Conservation (phyloP, 2,797 vertebrate species). For the Odontamblyopus lacepedii region DNA sequence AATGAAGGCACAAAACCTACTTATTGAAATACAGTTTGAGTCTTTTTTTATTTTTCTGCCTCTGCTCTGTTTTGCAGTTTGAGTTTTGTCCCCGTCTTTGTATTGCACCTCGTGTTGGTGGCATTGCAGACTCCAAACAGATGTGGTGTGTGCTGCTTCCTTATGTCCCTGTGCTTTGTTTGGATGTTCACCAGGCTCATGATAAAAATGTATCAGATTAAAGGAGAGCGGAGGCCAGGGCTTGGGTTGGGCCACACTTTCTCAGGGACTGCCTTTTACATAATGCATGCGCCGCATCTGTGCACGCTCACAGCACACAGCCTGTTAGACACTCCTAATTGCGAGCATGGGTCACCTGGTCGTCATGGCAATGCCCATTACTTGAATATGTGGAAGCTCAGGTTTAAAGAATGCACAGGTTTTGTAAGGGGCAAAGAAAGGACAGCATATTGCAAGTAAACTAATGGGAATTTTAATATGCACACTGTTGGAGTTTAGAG, state of each 20-base stretch:
- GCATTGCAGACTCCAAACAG: conserved; percentile 24
- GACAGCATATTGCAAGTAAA: neutral
- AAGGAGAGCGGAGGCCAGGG: conserved; percentile 41
- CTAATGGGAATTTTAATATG: neutral
- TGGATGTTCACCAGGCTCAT: conserved; percentile 35
- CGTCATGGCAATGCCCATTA: conserved; percentile 65
- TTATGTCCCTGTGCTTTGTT: conserved; percentile 39
- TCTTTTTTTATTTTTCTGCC: neutral
- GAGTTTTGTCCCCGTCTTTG: conserved; percentile 25
- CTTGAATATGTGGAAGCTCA: conserved; percentile 42
- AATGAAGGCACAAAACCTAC: conserved; percentile 40
- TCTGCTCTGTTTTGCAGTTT: neutral
- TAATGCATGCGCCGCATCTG: conserved; percentile 65
- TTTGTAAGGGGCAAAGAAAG: neutral
- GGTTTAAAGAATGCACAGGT: neutral
- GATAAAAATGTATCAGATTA: conserved; percentile 58
- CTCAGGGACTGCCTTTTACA: conserved; percentile 60
- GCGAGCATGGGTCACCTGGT: conserved; percentile 73
- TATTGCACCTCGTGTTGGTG: conserved; percentile 33
- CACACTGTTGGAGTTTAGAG: no score
- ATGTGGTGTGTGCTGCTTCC: conserved; percentile 36
- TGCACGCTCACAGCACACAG: conserved; percentile 41
- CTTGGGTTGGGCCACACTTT: conserved; percentile 40
- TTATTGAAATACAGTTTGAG: conserved; percentile 33
- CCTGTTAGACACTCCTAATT: conserved; percentile 70